phyloP scores from a whole-genome alignment of 2,888 invertebrate genomes.

The Sarcophaga subvicina region DNA sequence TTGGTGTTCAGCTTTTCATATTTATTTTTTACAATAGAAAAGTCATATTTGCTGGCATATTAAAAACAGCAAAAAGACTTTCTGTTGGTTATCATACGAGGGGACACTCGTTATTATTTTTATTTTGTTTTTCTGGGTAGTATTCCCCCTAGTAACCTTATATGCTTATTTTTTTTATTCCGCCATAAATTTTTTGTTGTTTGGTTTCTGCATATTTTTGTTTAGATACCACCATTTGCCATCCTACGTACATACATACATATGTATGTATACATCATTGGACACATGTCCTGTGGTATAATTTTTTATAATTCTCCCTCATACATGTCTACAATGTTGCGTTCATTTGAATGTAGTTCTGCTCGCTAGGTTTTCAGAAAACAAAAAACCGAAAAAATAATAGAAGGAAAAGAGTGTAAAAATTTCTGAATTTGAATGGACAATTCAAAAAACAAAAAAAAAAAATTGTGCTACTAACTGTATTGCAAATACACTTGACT shows the following conservation, averaged over 20 bases:
- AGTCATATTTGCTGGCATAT: too few species aligned
- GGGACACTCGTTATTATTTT: too few species aligned
- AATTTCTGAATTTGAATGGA: conserved; percentile 41
- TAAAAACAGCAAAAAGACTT: too few species aligned
- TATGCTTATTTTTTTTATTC: neutral
- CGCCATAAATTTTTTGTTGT: neutral
- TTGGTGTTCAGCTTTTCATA: too few species aligned
- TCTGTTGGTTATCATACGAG: too few species aligned
- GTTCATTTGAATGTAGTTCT: neutral
- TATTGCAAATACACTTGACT: conserved; percentile 17
- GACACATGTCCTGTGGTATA: conserved; percentile 54
- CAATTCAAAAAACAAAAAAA: conserved; percentile 23
- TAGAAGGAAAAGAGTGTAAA: neutral
- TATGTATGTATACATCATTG: conserved; percentile 11
- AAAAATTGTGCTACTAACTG: neutral
- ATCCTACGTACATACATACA: neutral
- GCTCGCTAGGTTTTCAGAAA: neutral
- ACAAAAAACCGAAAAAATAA: neutral
- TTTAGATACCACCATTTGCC: conserved; percentile 28
- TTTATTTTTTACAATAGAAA: too few species aligned
- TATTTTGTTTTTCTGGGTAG: neutral
- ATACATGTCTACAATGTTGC: neutral
- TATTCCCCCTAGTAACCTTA: neutral
- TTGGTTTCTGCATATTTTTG: conserved; percentile 43
- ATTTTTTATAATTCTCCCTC: conserved; percentile 38